phyloP scores from a whole-genome alignment of 2,113 vertebrate genomes.

The Tachycineta bicolor region DNA sequence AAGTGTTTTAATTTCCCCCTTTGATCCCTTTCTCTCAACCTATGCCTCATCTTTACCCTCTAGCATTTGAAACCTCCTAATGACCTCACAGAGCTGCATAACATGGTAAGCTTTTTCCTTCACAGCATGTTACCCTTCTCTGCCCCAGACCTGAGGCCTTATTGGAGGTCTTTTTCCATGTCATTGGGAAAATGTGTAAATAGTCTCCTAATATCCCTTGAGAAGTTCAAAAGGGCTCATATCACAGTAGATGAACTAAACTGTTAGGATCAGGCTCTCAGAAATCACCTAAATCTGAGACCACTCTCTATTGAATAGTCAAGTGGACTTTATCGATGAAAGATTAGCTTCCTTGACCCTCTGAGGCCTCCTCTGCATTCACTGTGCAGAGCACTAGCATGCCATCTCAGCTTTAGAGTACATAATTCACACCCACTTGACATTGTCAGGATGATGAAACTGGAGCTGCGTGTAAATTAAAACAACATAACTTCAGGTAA shows the following conservation, averaged over 20 bases:
- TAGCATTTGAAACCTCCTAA: background rate
- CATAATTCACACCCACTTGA: background rate
- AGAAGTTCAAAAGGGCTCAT: background rate
- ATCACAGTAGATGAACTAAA: background rate
- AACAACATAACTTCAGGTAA: background rate
- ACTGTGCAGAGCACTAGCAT: background rate
- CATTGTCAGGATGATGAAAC: background rate
- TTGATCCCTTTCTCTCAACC: background rate
- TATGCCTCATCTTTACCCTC: background rate
- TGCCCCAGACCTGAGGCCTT: background rate
- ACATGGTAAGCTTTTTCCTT: background rate
- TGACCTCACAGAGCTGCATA: background rate
- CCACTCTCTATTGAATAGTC: background rate
- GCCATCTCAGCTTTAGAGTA: background rate
- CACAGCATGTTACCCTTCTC: background rate
- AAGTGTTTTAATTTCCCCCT: background rate
- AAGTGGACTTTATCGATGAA: fast-evolving
- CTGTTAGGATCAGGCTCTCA: background rate
- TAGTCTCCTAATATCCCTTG: background rate
- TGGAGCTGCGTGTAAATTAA: background rate
- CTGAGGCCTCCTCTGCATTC: background rate
- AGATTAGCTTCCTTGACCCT: background rate
- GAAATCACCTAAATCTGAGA: background rate
- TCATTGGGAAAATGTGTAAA: background rate
- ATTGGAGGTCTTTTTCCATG: background rate